Evolutionary conservation across 2,113 vertebrate genomes (phyloP).

Genomic region (Climacteris rufus): DNA sequence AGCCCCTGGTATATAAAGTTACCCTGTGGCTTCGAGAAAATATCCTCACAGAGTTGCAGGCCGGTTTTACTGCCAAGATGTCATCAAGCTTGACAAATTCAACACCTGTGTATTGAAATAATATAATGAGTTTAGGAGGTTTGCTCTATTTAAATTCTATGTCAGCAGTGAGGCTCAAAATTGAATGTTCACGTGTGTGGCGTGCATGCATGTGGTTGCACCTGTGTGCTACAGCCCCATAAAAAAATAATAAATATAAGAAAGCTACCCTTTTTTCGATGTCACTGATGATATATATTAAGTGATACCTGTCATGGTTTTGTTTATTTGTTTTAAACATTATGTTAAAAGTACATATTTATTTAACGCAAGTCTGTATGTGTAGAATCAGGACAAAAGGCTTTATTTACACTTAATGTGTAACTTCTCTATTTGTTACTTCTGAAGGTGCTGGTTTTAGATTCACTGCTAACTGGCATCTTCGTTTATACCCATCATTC

Average conservation of each 20-base stretch:
- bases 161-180: neutral
- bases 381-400: neutral
- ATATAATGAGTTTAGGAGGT: neutral
- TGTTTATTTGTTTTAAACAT: neutral
- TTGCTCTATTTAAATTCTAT: neutral
- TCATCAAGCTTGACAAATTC: neutral
- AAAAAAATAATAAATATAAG: neutral
- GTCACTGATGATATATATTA: neutral
- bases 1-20: neutral
- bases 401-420: neutral
- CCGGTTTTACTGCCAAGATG: neutral
- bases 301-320: neutral
- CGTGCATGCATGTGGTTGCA: neutral
- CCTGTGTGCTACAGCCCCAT: neutral
- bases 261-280: neutral
- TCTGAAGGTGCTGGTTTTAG: neutral
- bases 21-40: neutral
- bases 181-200: rapidly evolving
- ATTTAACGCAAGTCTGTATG: neutral
- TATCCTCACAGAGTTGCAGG: neutral
- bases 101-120: neutral
- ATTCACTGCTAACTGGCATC: neutral
- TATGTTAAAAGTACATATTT: neutral
- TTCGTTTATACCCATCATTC: neutral
- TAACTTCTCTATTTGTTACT: neutral